Base-by-base conservation (phyloP, 2,797 vertebrate species). In the Sibirionetta formosa region DNA sequence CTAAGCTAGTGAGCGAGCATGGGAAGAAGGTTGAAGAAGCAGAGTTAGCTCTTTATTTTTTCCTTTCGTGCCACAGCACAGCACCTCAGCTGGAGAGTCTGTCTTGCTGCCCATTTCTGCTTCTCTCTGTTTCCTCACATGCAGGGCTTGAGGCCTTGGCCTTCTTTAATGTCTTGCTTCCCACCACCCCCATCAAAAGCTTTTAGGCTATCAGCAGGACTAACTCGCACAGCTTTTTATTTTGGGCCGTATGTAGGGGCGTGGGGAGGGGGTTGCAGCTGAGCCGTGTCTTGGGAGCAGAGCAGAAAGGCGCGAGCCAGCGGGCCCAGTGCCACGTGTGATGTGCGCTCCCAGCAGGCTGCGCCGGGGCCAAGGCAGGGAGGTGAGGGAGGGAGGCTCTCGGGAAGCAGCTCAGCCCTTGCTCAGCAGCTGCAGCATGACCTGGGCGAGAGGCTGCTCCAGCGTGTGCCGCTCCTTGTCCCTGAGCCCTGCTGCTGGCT, bases 1-100 rank as follows among this genome's bases (percentile, higher is more conserved):
- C 54, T n/a, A 0, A 35, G 85, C 63, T 24, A 20, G 36, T 10
- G 36, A 70, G 3, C 0, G 5, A 76, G 38, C 19, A 1, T 2
- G 40, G 56, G 57, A 31, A 64, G 46, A 33, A 46, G 44, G 22
- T 20, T 82, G 58, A 56, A 92, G 40, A 54, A 16, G 26, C 10
- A 69, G 85, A 80, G 64, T 53, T 61, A 23, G 7, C 11, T 75
- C 40, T 40, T 63, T 27, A 19, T 63, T n/a, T 80, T 68, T 5
- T 4, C 14, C 12, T 14, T 40, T 10, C 1, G 1, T 68, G 19
- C 19, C 1, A 0, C 51, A 8, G 9, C 65, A 22, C 11, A 50
- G 13, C 6, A 0, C n/a, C 29, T 23, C 51, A 77, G 33, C 66
- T 54, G 54, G 29, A 36, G 68, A 69, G 36, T 33, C 70, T 50